These are phyloP conservation scores for Motacilla tschutschensis DNA, from an alignment of 2,113 vertebrate genomes.

Conservation along the genomic window DNA sequence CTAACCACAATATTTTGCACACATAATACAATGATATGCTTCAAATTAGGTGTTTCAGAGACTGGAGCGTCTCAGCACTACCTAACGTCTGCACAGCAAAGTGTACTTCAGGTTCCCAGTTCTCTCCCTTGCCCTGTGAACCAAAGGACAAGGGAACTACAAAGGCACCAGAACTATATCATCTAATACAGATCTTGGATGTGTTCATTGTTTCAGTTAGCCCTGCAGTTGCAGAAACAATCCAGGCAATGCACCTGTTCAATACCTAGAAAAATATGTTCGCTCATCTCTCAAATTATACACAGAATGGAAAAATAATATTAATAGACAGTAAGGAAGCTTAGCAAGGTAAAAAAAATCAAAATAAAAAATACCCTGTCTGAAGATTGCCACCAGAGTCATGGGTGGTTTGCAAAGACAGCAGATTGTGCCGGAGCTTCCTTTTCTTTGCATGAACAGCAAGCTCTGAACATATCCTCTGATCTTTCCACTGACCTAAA, in stretches of 20 bases:
- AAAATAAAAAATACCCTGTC: background rate
- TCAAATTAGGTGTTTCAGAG: background rate
- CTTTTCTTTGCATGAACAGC: accelerated
- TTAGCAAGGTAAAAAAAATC: accelerated
- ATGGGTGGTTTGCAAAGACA: background rate
- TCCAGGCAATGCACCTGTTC: background rate
- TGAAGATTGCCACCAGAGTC: background rate
- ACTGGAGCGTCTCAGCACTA: background rate
- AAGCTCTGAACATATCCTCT: background rate
- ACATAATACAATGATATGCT: background rate
- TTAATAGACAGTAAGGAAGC: background rate
- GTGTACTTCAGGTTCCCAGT: background rate
- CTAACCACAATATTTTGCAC: background rate
- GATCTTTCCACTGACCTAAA: background rate
- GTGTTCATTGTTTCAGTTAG: background rate
- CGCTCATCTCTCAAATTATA: background rate
- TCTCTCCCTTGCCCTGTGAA: background rate
- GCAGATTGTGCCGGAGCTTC: background rate
- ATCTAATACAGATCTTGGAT: background rate
- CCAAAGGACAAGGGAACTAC: background rate
- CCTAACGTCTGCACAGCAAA: background rate
- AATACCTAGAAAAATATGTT: background rate
- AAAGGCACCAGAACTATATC: background rate
- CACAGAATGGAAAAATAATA: background rate
- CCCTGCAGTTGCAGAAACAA: background rate